Evolutionary conservation across 2,113 vertebrate species (phyloP).

Genomic region (Eulacestoma nigropectus): DNA sequence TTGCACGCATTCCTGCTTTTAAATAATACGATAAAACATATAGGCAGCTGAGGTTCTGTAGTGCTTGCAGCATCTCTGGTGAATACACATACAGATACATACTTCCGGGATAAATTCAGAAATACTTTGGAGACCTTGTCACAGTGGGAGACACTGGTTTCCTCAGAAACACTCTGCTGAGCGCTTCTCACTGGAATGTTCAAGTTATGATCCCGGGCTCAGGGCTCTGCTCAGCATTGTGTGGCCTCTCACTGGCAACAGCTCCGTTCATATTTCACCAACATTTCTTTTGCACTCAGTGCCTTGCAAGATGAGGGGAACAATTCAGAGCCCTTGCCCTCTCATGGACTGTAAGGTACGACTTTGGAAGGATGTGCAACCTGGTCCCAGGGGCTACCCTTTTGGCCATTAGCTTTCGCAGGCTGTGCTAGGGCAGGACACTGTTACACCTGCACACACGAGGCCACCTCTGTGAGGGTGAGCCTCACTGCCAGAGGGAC

Average conservation of each 20-base stretch:
- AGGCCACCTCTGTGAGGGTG: background rate
- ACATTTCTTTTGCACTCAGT: background rate
- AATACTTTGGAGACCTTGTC: background rate
- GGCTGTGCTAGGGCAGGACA: too few species aligned
- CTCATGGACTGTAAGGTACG: background rate
- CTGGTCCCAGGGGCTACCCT: background rate
- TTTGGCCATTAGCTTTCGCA: background rate
- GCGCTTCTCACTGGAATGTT: background rate
- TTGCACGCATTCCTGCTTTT: background rate
- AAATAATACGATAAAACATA: background rate
- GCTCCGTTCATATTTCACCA: background rate
- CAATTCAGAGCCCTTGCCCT: background rate
- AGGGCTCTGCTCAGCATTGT: background rate
- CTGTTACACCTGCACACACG: accelerated
- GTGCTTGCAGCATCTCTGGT: background rate
- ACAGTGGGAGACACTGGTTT: background rate
- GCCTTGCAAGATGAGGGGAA: background rate
- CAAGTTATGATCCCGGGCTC: background rate
- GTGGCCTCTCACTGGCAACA: background rate
- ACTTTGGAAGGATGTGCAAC: background rate
- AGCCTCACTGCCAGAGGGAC: background rate
- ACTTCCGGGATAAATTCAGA: background rate
- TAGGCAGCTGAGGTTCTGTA: background rate
- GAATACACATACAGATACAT: background rate
- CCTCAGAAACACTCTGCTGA: background rate